Conservation (phyloP, 2,888 invertebrate species). For the Andrena trimmerana region DNA sequence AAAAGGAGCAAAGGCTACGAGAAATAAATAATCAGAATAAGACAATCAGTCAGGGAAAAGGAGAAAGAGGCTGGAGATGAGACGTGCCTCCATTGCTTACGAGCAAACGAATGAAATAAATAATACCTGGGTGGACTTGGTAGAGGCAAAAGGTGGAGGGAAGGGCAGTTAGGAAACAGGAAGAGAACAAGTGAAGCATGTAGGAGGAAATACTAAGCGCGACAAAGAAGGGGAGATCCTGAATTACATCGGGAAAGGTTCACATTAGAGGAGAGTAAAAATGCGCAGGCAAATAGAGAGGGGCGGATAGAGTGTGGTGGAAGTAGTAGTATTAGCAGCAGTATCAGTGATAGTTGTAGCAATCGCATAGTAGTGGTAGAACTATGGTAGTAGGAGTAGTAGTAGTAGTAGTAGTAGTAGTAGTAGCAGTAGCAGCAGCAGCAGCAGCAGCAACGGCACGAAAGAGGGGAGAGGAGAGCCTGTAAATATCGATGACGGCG, state of each 20-base stretch:
- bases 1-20: too few relatives aligned
- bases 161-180: not conserved
- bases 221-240: not conserved
- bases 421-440: not conserved
- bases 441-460: conserved; percentile 39
- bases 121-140: not conserved
- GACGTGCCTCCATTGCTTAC: too few relatives aligned
- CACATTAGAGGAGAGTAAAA: too few relatives aligned
- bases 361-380: conserved; percentile 17
- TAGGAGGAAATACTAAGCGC: not conserved
- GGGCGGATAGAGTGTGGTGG: not conserved
- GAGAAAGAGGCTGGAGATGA: too few relatives aligned
- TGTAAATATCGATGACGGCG: conserved; percentile 56
- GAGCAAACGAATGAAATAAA: not conserved
- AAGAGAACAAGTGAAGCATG: not conserved
- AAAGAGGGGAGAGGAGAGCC: conserved; percentile 29
- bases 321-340: not conserved
- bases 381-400: conserved; percentile 44
- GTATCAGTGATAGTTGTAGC: not conserved
- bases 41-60: too few relatives aligned
- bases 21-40: too few relatives aligned
- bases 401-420: too few relatives aligned
- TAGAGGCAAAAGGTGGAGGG: not conserved
- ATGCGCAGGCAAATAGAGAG: too few relatives aligned
- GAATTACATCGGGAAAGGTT: too few relatives aligned